Evolutionary conservation across 2,888 invertebrate genomes (phyloP).

Genomic region (Drosophila cyrtoloma): DNA sequence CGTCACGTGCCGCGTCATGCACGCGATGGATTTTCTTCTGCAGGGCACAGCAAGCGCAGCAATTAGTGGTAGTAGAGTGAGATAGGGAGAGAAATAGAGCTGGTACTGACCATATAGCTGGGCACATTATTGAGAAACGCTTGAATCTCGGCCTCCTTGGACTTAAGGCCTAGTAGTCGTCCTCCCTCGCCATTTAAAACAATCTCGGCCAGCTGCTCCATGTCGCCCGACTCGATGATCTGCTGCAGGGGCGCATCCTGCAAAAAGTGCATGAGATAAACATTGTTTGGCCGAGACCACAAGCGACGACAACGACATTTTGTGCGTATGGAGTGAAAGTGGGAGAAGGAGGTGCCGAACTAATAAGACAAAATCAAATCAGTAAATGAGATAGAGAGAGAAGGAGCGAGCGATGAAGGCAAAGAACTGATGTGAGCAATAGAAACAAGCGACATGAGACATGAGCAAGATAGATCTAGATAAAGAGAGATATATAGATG

Average conservation of each 20-base stretch:
- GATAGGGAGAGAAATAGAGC: not conserved
- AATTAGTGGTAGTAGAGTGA: slow-evolving; percentile 45
- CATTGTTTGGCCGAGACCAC: slow-evolving; percentile 11
- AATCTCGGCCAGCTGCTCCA: slow-evolving; percentile 95
- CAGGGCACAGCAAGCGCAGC: slow-evolving; percentile 33
- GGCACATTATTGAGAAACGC: slow-evolving; percentile 95
- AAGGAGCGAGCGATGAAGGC: not conserved
- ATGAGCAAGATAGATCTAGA: slow-evolving; percentile 14
- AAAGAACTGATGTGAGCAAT: not conserved
- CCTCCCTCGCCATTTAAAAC: slow-evolving; percentile 95
- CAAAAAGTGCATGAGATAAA: slow-evolving; percentile 39
- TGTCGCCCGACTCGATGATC: slow-evolving; percentile 91
- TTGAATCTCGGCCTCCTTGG: slow-evolving; percentile 92
- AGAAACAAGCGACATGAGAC: not conserved
- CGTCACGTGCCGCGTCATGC: slow-evolving; percentile 93
- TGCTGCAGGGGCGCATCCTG: slow-evolving; percentile 89
- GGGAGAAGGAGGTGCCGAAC: not conserved
- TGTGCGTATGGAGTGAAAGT: slow-evolving; percentile 36
- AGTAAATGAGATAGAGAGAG: not conserved
- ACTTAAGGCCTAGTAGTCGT: slow-evolving; percentile 89
- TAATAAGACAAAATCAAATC: not conserved
- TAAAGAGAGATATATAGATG: slow-evolving; percentile 4
- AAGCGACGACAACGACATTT: slow-evolving; percentile 15
- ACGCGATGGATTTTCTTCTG: slow-evolving; percentile 96
- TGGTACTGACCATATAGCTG: slow-evolving; percentile 90